A percentile compares a stretch with the other conserved stretches of the same genome.
phyloP scores from a whole-genome alignment of 2,797 vertebrate genomes.

The Poecilia picta region DNA sequence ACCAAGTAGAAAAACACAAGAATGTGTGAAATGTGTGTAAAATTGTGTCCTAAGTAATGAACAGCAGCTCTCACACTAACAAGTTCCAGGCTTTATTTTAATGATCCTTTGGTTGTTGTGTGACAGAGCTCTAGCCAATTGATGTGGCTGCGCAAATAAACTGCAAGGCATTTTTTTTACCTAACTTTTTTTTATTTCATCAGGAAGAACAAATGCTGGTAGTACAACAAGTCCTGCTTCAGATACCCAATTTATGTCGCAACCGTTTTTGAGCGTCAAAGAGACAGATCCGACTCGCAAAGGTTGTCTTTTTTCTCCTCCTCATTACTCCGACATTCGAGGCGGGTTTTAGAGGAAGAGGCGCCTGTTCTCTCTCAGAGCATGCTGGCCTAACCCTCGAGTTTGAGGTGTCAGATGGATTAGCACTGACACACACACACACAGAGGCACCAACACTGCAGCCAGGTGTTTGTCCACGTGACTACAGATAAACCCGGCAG shows the following conservation, averaged over 20 bases:
- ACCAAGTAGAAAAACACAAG: slow-evolving; percentile 17
- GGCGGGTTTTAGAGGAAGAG: slow-evolving; percentile 28
- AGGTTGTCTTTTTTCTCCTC: slow-evolving; percentile 28
- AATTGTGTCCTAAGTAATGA: slow-evolving; percentile 45
- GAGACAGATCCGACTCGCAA: slow-evolving; percentile 16
- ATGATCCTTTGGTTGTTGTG: slow-evolving; percentile 57
- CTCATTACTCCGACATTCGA: slow-evolving; percentile 21
- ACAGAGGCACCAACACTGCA: slow-evolving; percentile 65
- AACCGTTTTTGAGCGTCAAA: slow-evolving; percentile 38
- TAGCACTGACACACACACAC: slow-evolving; percentile 56
- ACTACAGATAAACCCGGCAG: slow-evolving; percentile 80
- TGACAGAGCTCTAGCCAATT: slow-evolving; percentile 51
- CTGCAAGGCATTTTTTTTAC: slow-evolving; percentile 51
- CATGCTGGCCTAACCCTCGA: slow-evolving; percentile 59
- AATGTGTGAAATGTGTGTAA: slow-evolving; percentile 36
- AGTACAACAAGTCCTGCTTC: slow-evolving; percentile 66
- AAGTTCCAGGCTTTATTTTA: slow-evolving; percentile 64
- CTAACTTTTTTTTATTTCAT: slow-evolving; percentile 63
- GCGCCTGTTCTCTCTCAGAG: slow-evolving; percentile 26
- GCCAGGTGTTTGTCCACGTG: slow-evolving; percentile 84
- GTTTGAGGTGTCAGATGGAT: slow-evolving; percentile 73
- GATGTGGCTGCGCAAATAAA: slow-evolving; percentile 56
- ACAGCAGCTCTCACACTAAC: slow-evolving; percentile 53
- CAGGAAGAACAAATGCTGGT: slow-evolving; percentile 63
- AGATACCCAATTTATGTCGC: slow-evolving; percentile 65